phyloP scores from a whole-genome alignment of 2,888 invertebrate species.

The Spatulosminthurus flaviceps region DNA sequence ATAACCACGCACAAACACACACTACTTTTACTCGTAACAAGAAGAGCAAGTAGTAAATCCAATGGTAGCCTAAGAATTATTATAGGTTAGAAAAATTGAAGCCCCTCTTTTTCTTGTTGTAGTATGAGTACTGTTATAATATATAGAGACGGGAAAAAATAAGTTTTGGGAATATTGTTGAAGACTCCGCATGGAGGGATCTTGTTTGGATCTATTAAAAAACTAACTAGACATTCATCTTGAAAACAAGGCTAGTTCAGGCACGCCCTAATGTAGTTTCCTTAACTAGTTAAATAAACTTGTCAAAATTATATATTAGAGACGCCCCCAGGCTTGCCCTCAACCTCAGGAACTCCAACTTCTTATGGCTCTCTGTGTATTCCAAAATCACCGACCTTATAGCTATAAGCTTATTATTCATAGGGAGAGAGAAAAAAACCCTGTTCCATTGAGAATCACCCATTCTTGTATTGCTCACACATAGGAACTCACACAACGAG shows the following conservation, averaged over 20 bases:
- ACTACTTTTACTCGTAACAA: neutral
- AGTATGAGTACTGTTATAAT: too few species aligned
- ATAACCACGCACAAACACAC: neutral
- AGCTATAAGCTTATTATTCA: neutral
- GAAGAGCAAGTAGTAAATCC: too few species aligned
- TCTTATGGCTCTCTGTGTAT: conserved; percentile 11
- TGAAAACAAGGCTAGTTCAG: conserved; percentile 59
- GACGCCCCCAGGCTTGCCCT: conserved; percentile 43
- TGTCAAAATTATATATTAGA: conserved; percentile 63
- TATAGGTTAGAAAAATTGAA: too few species aligned
- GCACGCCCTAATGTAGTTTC: conserved; percentile 63
- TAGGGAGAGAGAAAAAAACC: too few species aligned
- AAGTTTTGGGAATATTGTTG: neutral
- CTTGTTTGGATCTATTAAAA: conserved; percentile 52
- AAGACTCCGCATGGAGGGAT: neutral
- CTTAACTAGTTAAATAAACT: conserved; percentile 63
- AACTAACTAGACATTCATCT: conserved; percentile 61
- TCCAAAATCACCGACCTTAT: neutral
- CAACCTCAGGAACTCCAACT: conserved; percentile 24
- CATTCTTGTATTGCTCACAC: neutral
- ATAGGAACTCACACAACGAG: neutral
- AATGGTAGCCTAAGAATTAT: too few species aligned
- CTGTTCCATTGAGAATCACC: neutral
- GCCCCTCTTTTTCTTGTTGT: too few species aligned
- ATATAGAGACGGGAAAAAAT: too few species aligned